A percentile compares a stretch with the other conserved stretches of the same genome.
These are phyloP conservation scores for Leuciscus waleckii DNA, from an alignment of 2,797 vertebrate species.

Conservation along the genomic window DNA sequence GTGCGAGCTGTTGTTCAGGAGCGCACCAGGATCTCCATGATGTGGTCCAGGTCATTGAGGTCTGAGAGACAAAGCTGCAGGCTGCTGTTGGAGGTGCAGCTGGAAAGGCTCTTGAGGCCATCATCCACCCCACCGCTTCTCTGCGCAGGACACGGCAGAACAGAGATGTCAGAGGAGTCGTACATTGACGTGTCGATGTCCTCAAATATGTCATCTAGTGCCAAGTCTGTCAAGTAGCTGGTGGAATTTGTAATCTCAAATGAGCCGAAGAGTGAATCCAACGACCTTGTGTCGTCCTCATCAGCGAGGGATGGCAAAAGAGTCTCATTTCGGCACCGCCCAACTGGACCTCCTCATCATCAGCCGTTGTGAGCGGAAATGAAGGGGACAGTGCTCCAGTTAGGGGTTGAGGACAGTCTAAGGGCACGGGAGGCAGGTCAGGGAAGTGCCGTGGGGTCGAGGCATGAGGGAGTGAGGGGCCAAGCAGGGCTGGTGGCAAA, in stretches of 20 bases:
- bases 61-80: conserved; percentile 80
- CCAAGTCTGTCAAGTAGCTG: conserved; percentile 83
- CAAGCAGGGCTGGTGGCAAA: conserved; percentile 28
- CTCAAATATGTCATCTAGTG: conserved; percentile 85
- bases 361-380: not conserved
- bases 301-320: conserved; percentile 2
- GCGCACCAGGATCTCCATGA: conserved; percentile 83
- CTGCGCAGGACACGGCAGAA: conserved; percentile 65
- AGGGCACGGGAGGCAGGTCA: conserved; percentile 58
- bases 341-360: conserved; percentile 21
- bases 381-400: conserved; percentile 28
- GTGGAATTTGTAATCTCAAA: conserved; percentile 85
- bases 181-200: conserved; percentile 87
- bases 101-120: conserved; percentile 73
- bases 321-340: not conserved
- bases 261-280: conserved; percentile 78
- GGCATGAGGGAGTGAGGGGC: conserved; percentile 42
- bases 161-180: conserved; percentile 78
- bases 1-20: conserved; percentile 69
- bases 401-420: conserved; percentile 64
- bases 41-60: conserved; percentile 83
- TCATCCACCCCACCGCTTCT: conserved; percentile 57
- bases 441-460: conserved; percentile 55
- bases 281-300: conserved; percentile 66
- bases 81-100: conserved; percentile 74